Conservation (phyloP, 2,797 vertebrate species). For the Acanthurus lineatus region DNA sequence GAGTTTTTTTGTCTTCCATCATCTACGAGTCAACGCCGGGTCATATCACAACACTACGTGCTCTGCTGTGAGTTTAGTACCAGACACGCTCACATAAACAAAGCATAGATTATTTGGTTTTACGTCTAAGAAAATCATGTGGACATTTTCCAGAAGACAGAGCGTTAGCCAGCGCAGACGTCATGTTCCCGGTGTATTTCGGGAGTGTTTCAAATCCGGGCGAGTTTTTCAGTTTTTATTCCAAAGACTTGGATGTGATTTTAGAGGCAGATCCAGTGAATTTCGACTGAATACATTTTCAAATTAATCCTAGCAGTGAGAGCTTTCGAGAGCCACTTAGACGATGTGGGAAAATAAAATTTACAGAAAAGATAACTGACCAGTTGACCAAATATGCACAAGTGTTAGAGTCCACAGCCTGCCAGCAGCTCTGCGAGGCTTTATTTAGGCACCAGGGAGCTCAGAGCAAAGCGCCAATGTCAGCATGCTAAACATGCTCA, state of each 20-base stretch:
- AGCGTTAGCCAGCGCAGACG: too few species aligned
- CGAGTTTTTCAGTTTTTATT: neutral
- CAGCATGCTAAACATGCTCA: neutral
- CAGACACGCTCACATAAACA: constrained; percentile 6
- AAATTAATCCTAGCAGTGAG: neutral
- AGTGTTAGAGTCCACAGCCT: neutral
- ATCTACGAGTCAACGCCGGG: constrained; percentile 66
- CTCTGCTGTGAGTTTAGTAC: constrained; percentile 45
- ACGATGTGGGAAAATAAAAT: neutral
- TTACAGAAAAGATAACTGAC: neutral
- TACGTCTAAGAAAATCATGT: neutral
- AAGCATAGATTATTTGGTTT: constrained; percentile 1
- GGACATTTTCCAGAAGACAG: neutral
- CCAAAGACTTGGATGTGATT: neutral
- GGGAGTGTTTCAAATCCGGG: neutral
- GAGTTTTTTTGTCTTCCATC: constrained; percentile 69
- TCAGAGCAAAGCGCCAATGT: neutral
- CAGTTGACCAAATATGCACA: neutral
- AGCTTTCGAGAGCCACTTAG: neutral
- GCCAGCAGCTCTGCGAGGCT: neutral
- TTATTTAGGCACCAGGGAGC: neutral
- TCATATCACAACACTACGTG: constrained; percentile 70
- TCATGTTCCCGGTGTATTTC: neutral
- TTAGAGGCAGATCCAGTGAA: neutral
- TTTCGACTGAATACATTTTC: neutral